Base-by-base conservation (phyloP, 2,113 vertebrate genomes). In the Eptesicus fuscus region DNA sequence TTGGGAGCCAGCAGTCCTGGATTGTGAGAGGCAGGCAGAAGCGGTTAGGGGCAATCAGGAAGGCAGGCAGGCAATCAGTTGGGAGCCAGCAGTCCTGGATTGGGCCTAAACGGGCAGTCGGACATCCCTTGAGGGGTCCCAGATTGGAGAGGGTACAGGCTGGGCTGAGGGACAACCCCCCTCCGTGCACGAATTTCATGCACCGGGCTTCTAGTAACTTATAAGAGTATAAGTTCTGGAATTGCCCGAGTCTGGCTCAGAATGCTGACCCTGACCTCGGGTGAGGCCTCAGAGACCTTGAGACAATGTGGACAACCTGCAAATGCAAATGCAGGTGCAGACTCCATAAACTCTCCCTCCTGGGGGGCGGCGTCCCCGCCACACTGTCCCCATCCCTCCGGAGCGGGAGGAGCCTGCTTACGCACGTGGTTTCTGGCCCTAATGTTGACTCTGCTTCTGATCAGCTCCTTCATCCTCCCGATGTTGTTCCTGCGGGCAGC, bases 381-480 rank as follows among this genome's bases (percentile, higher is more conserved):
- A 51, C 67, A 49, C 51, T 3, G 6, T 17, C 5, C 59, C 70
- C 12, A 18, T 13, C 35, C 25, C 35, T 0, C 37, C 14, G 0
- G 1, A 56, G 2, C 9, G 11, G 37, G 65, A 20, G 22, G 51
- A n/a, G 49, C 59, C 28, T 30, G 32, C 85, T n/a, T 44, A 98
- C 99, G 97, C 96, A 99, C 99, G 23, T 97, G 99, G 96, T 98
- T 99, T 97, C 99, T 99, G 95, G 98, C 99, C 96, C 98, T 98
- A 95, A 99, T 51, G 32, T 99, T 96, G 7, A 99, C 99, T 13
- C 98, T 99, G 95, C 94, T 99, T 90, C 65, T 96, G n/a, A 99
- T 98, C 92, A 99, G 98, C 65, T 99, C 98, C 91, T 97, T 95
- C 98, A 99, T 99, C 96, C 91, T 99, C 32, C 65, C 95, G 0